These are phyloP conservation scores for Heterotilapia buettikoferi DNA, from an alignment of 2,113 vertebrate genomes.

Conservation along the genomic window DNA sequence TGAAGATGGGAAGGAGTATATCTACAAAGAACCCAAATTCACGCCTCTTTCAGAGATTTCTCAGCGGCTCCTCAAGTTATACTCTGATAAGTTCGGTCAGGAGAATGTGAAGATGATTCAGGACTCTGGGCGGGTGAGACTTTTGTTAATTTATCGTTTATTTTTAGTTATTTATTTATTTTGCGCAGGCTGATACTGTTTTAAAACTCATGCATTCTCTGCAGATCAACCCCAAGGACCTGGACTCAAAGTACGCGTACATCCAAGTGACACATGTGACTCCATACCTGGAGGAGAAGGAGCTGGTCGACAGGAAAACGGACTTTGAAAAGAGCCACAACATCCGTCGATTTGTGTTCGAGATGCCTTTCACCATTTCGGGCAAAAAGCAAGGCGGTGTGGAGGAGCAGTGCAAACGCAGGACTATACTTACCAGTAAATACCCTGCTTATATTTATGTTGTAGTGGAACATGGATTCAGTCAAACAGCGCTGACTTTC, in stretches of 20 bases:
- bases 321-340: constrained; percentile 96
- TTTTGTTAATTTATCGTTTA: background rate
- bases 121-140: constrained; percentile 89
- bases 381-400: constrained; percentile 93
- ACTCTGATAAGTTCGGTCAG: constrained; percentile 96
- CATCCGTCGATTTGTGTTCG: constrained; percentile 94
- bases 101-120: constrained; percentile 99
- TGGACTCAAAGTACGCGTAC: constrained; percentile 96
- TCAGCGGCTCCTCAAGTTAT: constrained; percentile 93
- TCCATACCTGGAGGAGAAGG: constrained; percentile 95
- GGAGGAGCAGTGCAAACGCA: constrained; percentile 93
- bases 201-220: background rate
- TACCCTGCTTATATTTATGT: background rate
- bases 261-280: constrained; percentile 96
- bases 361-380: constrained; percentile 94
- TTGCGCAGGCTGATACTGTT: background rate
- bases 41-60: constrained; percentile 94
- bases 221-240: constrained; percentile 96
- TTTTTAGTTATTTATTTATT: background rate
- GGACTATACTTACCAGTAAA: constrained; percentile 90
- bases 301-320: constrained; percentile 88
- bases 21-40: constrained; percentile 98
- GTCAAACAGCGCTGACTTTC: background rate
- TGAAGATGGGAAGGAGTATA: constrained; percentile 98
- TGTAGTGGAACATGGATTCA: background rate